Conservation (phyloP, 2,113 vertebrate genomes). For the Xiphorhynchus elegans region DNA sequence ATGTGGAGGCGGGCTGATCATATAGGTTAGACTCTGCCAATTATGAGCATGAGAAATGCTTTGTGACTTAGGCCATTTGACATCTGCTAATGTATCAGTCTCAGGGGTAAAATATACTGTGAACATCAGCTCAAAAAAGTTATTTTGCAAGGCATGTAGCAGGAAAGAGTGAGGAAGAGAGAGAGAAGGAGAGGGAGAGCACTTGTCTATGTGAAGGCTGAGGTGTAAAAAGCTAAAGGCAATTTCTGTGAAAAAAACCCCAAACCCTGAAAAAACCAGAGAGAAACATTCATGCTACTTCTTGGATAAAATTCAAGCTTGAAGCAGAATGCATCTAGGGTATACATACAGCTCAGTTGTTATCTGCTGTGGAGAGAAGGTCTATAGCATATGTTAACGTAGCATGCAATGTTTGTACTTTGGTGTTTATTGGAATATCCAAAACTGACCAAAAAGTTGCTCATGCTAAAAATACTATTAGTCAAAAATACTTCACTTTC, state of each 20-base stretch:
- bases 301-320: background rate
- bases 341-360: background rate
- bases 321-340: background rate
- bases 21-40: background rate
- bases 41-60: background rate
- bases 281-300: background rate
- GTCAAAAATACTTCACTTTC: background rate
- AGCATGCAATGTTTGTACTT: background rate
- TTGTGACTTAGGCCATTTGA: background rate
- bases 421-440: background rate
- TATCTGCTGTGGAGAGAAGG: background rate
- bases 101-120: background rate
- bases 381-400: background rate
- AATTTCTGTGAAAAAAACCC: background rate
- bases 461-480: background rate
- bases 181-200: background rate
- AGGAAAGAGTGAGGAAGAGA: background rate
- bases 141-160: accelerated
- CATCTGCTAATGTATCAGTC: background rate
- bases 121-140: background rate
- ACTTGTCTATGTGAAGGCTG: background rate
- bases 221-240: background rate
- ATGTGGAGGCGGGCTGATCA: background rate
- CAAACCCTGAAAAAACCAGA: background rate
- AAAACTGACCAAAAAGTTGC: background rate